Conservation (phyloP, 2,888 invertebrate species). For the Ypsolopha sequella region DNA sequence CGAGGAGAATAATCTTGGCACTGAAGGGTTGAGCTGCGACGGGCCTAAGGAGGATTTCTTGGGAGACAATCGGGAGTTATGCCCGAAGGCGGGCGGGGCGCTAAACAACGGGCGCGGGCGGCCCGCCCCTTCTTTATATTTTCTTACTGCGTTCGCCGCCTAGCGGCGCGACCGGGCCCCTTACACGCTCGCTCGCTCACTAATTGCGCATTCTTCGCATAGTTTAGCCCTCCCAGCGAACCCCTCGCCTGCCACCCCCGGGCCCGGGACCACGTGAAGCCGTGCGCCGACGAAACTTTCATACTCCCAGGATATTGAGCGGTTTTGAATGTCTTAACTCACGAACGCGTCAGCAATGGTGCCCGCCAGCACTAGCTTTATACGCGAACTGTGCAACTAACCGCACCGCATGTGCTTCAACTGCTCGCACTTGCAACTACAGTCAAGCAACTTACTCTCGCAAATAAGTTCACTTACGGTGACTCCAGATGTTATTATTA, state of each 20-base stretch:
- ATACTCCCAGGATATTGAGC: slow-evolving; percentile 69
- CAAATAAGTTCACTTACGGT: not conserved
- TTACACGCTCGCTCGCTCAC: slow-evolving; percentile 83
- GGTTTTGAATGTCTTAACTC: slow-evolving; percentile 72
- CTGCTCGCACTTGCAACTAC: not conserved
- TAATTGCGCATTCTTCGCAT: slow-evolving; percentile 98
- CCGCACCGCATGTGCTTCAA: slow-evolving; percentile 27
- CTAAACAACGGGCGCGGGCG: slow-evolving; percentile 68
- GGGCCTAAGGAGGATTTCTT: slow-evolving; percentile 64
- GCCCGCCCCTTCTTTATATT: slow-evolving; percentile 78
- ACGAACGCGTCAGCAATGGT: slow-evolving; percentile 54
- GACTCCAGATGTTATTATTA: too few species aligned
- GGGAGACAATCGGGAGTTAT: slow-evolving; percentile 71
- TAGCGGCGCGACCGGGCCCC: slow-evolving; percentile 72
- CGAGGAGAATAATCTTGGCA: slow-evolving; percentile 50
- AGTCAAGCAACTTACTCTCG: slow-evolving; percentile 22
- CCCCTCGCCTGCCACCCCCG: slow-evolving; percentile 58
- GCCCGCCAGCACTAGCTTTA: slow-evolving; percentile 41
- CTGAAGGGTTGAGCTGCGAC: slow-evolving; percentile 62
- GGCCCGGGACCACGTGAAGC: slow-evolving; percentile 66
- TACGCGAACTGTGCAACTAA: slow-evolving; percentile 51
- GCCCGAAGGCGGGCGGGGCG: slow-evolving; percentile 67
- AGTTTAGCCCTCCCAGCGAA: slow-evolving; percentile 84
- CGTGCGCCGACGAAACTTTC: slow-evolving; percentile 69
- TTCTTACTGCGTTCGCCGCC: slow-evolving; percentile 74